A percentile compares a stretch with the other conserved stretches of the same genome.
Conservation (phyloP, 1,140 invertebrate species). For the Neoseiulus cucumeris region DNA sequence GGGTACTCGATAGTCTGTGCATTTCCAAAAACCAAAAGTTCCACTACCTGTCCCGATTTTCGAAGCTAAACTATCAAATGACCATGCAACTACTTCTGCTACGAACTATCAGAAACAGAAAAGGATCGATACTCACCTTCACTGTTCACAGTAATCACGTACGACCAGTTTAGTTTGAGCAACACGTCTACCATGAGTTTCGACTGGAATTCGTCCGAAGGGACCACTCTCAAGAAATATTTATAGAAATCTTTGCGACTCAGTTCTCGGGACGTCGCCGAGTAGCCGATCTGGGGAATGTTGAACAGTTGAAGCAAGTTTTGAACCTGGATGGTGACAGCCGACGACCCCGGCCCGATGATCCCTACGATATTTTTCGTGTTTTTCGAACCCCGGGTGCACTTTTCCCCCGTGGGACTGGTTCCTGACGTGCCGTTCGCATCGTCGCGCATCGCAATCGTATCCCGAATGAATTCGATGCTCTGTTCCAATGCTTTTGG, state of each 20-base stretch:
- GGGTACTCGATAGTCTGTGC: too few species aligned
- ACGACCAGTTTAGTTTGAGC: conserved; percentile 53
- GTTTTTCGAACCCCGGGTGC: conserved; percentile 23
- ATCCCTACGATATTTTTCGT: conserved; percentile 42
- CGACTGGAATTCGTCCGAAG: conserved; percentile 59
- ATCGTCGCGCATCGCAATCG: conserved; percentile 33
- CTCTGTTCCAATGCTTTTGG: conserved; percentile 54
- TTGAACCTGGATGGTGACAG: conserved; percentile 49
- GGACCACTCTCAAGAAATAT: conserved; percentile 58
- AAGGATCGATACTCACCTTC: conserved; percentile 38
- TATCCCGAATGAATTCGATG: conserved; percentile 48
- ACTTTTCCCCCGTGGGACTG: conserved; percentile 5
- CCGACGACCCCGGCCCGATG: conserved; percentile 45
- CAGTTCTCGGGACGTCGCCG: conserved; percentile 51
- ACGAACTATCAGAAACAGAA: conserved; percentile 1
- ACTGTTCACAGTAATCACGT: conserved; percentile 56
- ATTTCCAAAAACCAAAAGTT: too few species aligned
- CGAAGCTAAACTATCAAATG: too few species aligned
- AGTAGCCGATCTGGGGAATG: conserved; percentile 62
- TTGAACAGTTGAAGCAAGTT: conserved; percentile 58
- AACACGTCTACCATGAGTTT: conserved; percentile 51
- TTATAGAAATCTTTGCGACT: conserved; percentile 54
- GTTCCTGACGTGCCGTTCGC: neutral
- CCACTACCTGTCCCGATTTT: too few species aligned
- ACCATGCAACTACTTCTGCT: too few species aligned